Conservation (phyloP, 2,113 vertebrate genomes). For the Cochlearius cochlearius region DNA sequence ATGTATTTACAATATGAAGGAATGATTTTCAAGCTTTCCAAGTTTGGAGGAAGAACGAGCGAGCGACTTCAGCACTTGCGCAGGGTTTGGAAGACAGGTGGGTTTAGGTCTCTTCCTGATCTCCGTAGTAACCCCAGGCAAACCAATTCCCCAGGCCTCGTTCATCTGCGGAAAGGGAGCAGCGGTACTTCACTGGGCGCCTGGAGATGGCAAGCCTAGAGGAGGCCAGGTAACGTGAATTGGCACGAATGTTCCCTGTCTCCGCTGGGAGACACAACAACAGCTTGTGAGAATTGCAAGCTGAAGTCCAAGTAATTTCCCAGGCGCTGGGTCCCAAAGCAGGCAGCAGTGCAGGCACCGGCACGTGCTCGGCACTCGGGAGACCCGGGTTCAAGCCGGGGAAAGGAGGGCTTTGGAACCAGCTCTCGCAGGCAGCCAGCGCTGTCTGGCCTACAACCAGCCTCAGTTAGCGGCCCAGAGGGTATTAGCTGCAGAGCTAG, state of each 20-base stretch:
- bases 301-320: neutral
- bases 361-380: neutral
- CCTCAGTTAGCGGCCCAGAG: neutral
- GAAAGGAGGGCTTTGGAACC: fast-evolving
- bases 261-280: neutral
- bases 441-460: neutral
- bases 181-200: neutral
- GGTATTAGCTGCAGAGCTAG: neutral
- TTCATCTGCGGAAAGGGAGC: neutral
- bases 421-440: fast-evolving
- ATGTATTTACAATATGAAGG: neutral
- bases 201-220: fast-evolving
- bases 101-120: neutral
- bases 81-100: too few species aligned
- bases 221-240: neutral
- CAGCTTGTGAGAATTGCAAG: fast-evolving
- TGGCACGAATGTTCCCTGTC: neutral
- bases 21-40: neutral
- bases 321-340: neutral
- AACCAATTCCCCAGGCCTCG: neutral
- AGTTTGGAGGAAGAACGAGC: neutral
- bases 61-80: neutral
- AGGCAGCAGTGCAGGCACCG: neutral
- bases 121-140: neutral
- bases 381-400: neutral